Evolutionary conservation across 2,113 vertebrate species (phyloP).

Genomic region (Gavia stellata): DNA sequence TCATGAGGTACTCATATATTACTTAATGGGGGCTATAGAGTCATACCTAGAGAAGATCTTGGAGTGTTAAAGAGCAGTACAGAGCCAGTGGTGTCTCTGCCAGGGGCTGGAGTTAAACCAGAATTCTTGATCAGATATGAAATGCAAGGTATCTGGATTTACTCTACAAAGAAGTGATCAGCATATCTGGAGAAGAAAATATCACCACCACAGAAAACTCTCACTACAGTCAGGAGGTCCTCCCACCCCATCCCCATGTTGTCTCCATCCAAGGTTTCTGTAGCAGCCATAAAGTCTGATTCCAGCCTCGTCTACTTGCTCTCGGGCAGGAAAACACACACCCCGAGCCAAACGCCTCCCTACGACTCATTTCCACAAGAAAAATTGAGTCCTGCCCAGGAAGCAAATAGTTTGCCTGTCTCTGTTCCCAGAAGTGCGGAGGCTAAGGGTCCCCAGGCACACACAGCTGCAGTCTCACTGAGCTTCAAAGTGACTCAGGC

Average conservation of each 20-base stretch:
- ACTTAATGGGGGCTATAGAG: background rate
- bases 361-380: background rate
- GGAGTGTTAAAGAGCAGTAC: too few species aligned
- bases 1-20: rapidly evolving
- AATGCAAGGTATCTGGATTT: background rate
- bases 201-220: background rate
- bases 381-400: rapidly evolving
- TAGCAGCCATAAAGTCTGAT: background rate
- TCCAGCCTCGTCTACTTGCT: background rate
- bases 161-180: background rate
- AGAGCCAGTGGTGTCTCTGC: background rate
- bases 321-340: rapidly evolving
- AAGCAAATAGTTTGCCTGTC: background rate
- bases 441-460: background rate
- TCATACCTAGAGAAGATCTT: background rate
- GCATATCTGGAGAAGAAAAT: background rate
- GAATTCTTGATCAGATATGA: background rate
- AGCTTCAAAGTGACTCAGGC: rapidly evolving
- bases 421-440: background rate
- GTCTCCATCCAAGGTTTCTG: background rate
- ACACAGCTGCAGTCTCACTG: rapidly evolving
- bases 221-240: too few species aligned
- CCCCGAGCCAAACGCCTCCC: background rate
- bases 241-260: rapidly evolving
- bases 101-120: background rate